Conservation (phyloP, 2,113 vertebrate species). For the Physeter macrocephalus region DNA sequence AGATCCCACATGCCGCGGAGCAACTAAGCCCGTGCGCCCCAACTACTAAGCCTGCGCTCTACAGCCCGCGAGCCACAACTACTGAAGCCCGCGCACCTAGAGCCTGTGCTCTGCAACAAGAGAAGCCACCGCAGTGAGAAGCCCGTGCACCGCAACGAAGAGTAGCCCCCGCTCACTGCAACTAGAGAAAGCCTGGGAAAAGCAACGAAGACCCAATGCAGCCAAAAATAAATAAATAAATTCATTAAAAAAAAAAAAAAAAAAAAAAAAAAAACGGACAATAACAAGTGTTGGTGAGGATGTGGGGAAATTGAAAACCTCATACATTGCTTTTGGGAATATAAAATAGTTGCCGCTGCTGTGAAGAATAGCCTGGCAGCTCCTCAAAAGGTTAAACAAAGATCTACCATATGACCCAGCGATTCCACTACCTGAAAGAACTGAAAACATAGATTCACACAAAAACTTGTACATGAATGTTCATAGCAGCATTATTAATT, state of each 20-base stretch:
- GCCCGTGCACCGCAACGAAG: too few species aligned
- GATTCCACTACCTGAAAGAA: not conserved
- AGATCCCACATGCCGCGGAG: not conserved
- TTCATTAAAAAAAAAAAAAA: not conserved
- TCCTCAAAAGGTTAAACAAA: too few species aligned
- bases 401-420: not conserved
- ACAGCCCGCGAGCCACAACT: not conserved
- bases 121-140: too few species aligned
- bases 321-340: not conserved
- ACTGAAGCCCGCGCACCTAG: not conserved
- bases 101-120: too few species aligned
- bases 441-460: not conserved
- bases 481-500: not conserved
- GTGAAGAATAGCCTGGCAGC: not conserved
- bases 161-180: too few species aligned
- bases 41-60: not conserved
- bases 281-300: not conserved
- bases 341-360: not conserved
- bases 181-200: too few species aligned
- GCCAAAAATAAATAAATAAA: not conserved
- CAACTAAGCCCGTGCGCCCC: not conserved
- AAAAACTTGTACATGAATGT: not conserved
- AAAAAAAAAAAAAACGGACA: not conserved
- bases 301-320: not conserved
- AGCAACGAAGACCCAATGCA: not conserved